These are phyloP conservation scores for Cyprinus carpio DNA, from an alignment of 2,113 vertebrate genomes.

Conservation along the genomic window DNA sequence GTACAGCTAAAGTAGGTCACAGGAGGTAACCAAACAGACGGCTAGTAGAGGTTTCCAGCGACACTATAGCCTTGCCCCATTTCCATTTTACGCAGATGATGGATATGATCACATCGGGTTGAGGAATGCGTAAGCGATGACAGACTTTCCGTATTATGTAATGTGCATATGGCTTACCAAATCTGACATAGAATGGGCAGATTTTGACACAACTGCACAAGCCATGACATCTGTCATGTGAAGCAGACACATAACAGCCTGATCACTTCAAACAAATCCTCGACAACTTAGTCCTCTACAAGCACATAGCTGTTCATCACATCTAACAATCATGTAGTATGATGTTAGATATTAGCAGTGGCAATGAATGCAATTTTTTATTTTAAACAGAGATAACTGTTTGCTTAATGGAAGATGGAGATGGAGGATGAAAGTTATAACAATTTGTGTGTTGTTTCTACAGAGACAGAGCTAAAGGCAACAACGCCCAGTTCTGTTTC, in stretches of 20 bases:
- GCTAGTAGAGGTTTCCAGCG: not conserved
- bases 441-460: not conserved
- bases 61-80: not conserved
- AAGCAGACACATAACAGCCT: constrained; percentile 25
- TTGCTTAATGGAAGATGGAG: not conserved
- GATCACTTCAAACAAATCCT: constrained; percentile 43
- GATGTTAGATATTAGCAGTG: not conserved
- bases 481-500: constrained; percentile 70
- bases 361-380: not conserved
- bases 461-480: constrained; percentile 63
- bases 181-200: constrained; percentile 53
- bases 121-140: constrained; percentile 7
- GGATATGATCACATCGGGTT: constrained; percentile 14
- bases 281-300: not conserved
- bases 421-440: not conserved
- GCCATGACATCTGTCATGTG: constrained; percentile 51
- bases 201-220: constrained; percentile 50
- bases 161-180: constrained; percentile 52
- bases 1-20: constrained; percentile 18
- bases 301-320: constrained; percentile 12
- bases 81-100: constrained; percentile 2
- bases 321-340: constrained; percentile 4
- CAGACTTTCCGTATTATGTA: constrained; percentile 47
- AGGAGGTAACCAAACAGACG: constrained; percentile 29
- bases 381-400: not conserved